phyloP scores from a whole-genome alignment of 2,113 vertebrate genomes.

The Colinus virginianus region DNA sequence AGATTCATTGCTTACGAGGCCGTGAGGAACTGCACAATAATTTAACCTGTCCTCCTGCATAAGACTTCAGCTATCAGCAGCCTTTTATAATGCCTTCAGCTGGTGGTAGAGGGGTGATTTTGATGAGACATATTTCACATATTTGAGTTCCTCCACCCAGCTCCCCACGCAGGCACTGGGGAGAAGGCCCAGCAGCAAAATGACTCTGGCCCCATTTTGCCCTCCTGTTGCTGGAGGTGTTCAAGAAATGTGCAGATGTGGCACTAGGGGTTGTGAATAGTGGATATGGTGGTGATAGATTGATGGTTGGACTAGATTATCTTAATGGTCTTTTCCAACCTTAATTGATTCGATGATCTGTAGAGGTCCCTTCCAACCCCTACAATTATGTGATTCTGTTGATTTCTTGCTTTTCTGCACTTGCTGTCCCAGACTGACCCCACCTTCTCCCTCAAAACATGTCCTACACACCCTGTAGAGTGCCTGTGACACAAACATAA shows the following conservation, averaged over 20 bases:
- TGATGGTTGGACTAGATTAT: too few relatives aligned
- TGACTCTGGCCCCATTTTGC: neutral
- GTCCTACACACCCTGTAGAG: fast-evolving
- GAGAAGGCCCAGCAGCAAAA: neutral
- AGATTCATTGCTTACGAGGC: slow-evolving; percentile 49
- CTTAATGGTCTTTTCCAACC: too few relatives aligned
- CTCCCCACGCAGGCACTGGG: neutral
- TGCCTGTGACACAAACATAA: neutral
- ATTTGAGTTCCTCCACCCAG: neutral
- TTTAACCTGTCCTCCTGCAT: slow-evolving; percentile 28
- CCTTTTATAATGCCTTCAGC: slow-evolving; percentile 24
- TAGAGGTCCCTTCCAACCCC: too few relatives aligned
- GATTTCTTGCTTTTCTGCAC: neutral
- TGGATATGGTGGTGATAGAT: too few relatives aligned
- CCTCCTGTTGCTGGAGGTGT: neutral
- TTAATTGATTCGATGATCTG: too few relatives aligned
- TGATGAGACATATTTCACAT: slow-evolving; percentile 12
- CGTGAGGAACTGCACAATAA: slow-evolving; percentile 12
- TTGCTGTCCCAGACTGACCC: neutral
- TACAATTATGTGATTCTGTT: too few relatives aligned
- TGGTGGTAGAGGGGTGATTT: neutral
- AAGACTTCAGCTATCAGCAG: slow-evolving; percentile 5
- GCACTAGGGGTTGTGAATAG: too few relatives aligned
- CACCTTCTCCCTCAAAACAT: neutral
- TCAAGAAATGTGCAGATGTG: neutral